Evolutionary conservation across 2,888 invertebrate genomes (phyloP), one percentile per base, ranked within the genome.

Genomic region (Acrobasis repandana): DNA sequence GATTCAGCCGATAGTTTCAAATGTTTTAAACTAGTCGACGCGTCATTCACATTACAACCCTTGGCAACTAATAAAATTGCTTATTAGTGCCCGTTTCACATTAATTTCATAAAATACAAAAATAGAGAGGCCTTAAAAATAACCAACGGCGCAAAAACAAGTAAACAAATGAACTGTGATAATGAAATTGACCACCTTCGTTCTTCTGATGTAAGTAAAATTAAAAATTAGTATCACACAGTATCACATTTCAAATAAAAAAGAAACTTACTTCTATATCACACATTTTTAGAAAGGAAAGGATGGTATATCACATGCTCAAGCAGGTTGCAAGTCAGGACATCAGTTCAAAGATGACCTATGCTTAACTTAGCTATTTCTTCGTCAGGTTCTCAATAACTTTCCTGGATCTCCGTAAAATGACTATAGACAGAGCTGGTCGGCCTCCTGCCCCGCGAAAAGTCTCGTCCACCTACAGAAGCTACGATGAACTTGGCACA

Each of bases 361-460:
- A 68, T 74, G 71, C 67, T 73, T 77, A 84, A 79, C 83, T 66
- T 20, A 63, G 65, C 66, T 64, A 65, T 86, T 86, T 84, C 74
- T 87, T 83, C 73, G 70, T 81, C 89, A 91, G 90, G 90, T 90
- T 72, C 71, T 68, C 67, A 61, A 61, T 79, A 75, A 76, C 71
- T 63, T 52, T 67, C 62, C 74, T 72, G 71, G 67, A 70, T 73
- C 74, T 63, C 64, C 58, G 69, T 71, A 86, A 76, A 80, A 91
- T 91, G 91, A 91, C 90, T 63, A 86, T 91, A 76, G 91, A 91
- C 72, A 82, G 79, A 79, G 84, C 86, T 58, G 91, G 90, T 62
- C 79, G 85, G 47, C 91, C 91, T 8, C 91, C 91, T 16, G 83
- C 91, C 15, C 91, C 91, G 0, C 80, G 89, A 57, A 81, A 91